Base-by-base conservation (phyloP, 2,113 vertebrate species). In the Pao palembangensis region DNA sequence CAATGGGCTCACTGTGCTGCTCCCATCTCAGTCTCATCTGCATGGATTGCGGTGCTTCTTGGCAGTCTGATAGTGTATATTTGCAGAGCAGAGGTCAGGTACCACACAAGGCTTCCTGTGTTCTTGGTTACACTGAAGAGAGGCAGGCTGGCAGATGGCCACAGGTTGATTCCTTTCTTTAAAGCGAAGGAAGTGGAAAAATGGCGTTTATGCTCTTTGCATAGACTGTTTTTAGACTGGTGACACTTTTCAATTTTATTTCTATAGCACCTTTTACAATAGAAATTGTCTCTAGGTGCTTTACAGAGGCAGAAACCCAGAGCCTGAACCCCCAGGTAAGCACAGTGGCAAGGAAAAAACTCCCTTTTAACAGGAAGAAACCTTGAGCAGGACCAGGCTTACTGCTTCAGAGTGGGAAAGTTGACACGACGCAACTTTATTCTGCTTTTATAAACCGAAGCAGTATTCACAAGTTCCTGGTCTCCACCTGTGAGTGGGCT, bases 41-140 rank as follows among this genome's bases (percentile, higher is more conserved):
- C 48, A 18, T 60, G 60, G 25, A 7, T 68, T 12, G 38, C 60
- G 19, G 54, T 14, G 14, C 31, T 41, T 43, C 65, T 49, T 58
- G 51, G 52, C 61, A 61, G 49, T 41, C 64, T 58, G 63, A 55
- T 75, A 53, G 67, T 51, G 51, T 48, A 55, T 61, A 87, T 91
- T 86, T 88, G 82, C 82, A 90, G 85, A 71, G 69, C 59, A 82
- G 82, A 89, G 82, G 79, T 86, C 81, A 80, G 70, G 66, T 61
- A 47, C 55, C 71, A 73, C 73, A 86, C 77, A 85, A 74, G 42
- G 65, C 71, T 82, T 31, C 31, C 59, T 82, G 80, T 88, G 82
- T 84, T 71, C 71, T 51, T 23, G 59, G 23, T 58, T 59, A 69
- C 52, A 80, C 71, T 75, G 66, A 79, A 59, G 43, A 46, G 38